Evolutionary conservation across 2,113 vertebrate species (phyloP), one percentile per base, ranked within the genome.

Genomic region (Myotis davidii): DNA sequence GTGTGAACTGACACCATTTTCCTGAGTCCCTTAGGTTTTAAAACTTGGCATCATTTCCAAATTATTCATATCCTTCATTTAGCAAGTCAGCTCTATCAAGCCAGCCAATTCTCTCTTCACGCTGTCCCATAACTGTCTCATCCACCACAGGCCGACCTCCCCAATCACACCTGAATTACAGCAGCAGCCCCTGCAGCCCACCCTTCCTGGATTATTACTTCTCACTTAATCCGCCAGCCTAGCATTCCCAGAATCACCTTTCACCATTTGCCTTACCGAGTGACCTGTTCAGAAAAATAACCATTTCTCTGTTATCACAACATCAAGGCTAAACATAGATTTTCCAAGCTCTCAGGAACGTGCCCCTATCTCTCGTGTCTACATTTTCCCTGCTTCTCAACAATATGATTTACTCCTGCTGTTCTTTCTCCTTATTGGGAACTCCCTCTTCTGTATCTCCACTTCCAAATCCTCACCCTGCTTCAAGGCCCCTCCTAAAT

Each of bases 101-200:
- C 34, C 83, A 52, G 7, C 42, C 9, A 21, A 0, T 14, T 61
- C 9, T 29, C 17, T 52, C 59, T 77, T 17, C 34, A 6, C 1
- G 0, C 14, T 9, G 20, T 13, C 37, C 56, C 67, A 14, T 0
- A 10, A 56, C 7, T 13, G 11, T 85, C 18, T 25, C 39, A 12
- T 32, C 42, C 27, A 21, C 25, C 2, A 6, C 6, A 45, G 17
- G 32, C n/a, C 0, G 9, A 27, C 6, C n/a, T 59, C 20, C 25
- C 61, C 4, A 23, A 3, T 48, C 42, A 65, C 18, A 2, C 21
- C 85, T 29, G 42, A 6, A 12, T 56, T 34, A 27, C 0, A 23
- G 21, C 0, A n/a, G 14, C 70, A 61, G 34, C 21, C n/a, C 12
- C 29, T 2, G 9, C 73, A 45, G 7, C 6, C 73, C 10, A 2